Conservation (phyloP, 2,888 invertebrate genomes). For the Drosophila austrosaltans region DNA sequence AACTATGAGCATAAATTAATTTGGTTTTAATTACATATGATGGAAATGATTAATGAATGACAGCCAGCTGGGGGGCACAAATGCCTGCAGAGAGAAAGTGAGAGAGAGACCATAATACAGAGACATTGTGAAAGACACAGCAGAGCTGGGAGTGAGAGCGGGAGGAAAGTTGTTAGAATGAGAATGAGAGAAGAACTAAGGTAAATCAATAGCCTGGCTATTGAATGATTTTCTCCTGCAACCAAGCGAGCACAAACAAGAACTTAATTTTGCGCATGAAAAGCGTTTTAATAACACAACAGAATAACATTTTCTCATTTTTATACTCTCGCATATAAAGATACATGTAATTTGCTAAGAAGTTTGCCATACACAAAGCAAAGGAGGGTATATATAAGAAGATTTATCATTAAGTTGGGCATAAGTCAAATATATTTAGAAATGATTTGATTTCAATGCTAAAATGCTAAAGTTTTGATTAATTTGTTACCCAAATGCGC, state of each 20-base stretch:
- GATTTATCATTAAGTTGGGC: too few species aligned
- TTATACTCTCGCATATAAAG: neutral
- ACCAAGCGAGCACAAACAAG: slow-evolving; percentile 38
- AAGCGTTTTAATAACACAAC: slow-evolving; percentile 57
- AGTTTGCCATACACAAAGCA: too few species aligned
- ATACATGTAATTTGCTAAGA: too few species aligned
- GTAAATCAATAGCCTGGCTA: slow-evolving; percentile 32
- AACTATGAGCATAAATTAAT: slow-evolving; percentile 43
- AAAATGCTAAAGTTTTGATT: too few species aligned
- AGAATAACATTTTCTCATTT: slow-evolving; percentile 44
- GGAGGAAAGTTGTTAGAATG: neutral
- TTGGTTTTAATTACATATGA: slow-evolving; percentile 54
- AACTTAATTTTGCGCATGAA: slow-evolving; percentile 60
- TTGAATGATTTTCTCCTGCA: slow-evolving; percentile 22
- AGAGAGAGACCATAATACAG: neutral
- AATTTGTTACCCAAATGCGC: neutral
- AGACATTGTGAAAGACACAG: neutral
- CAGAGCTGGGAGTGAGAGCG: neutral
- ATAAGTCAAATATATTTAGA: too few species aligned
- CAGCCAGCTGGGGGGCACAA: slow-evolving; percentile 35
- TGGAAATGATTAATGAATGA: slow-evolving; percentile 64
- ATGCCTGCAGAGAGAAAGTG: slow-evolving; percentile 2
- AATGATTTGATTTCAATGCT: too few species aligned
- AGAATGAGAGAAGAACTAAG: neutral
- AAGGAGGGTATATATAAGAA: too few species aligned